Evolutionary conservation across 2,113 vertebrate species (phyloP).

Genomic region (Corvus cornix): DNA sequence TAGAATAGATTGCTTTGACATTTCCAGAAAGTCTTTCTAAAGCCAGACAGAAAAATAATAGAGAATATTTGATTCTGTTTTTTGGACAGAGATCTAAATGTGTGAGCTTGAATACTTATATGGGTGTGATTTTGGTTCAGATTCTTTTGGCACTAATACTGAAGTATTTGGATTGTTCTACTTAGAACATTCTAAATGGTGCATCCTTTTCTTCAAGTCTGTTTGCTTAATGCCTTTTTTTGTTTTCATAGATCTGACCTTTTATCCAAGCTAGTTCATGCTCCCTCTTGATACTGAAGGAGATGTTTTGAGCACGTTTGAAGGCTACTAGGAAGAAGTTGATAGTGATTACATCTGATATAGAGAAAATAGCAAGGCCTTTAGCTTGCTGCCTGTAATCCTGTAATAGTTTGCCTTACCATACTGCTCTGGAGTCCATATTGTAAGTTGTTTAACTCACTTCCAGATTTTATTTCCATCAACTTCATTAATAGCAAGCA

Average conservation of each 20-base stretch:
- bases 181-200: constrained; percentile 11
- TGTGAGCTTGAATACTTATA: constrained; percentile 35
- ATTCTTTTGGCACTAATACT: constrained; percentile 28
- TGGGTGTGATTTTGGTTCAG: constrained; percentile 41
- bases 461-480: not conserved
- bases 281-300: not conserved
- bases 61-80: constrained; percentile 33
- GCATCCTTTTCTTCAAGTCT: constrained; percentile 25
- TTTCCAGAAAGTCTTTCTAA: constrained; percentile 44
- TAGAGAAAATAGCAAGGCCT: not conserved
- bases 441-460: not conserved
- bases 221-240: not conserved
- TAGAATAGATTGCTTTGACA: constrained; percentile 33
- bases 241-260: not conserved
- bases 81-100: constrained; percentile 38
- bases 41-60: constrained; percentile 45
- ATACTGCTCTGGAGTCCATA: not conserved
- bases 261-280: not conserved
- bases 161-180: constrained; percentile 39
- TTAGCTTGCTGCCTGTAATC: not conserved
- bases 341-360: not conserved
- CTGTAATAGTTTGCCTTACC: not conserved
- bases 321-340: not conserved
- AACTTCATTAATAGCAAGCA: not conserved
- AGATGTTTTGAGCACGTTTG: not conserved